phyloP scores from a whole-genome alignment of 2,113 vertebrate species.

The Neopipo cinnamomea region DNA sequence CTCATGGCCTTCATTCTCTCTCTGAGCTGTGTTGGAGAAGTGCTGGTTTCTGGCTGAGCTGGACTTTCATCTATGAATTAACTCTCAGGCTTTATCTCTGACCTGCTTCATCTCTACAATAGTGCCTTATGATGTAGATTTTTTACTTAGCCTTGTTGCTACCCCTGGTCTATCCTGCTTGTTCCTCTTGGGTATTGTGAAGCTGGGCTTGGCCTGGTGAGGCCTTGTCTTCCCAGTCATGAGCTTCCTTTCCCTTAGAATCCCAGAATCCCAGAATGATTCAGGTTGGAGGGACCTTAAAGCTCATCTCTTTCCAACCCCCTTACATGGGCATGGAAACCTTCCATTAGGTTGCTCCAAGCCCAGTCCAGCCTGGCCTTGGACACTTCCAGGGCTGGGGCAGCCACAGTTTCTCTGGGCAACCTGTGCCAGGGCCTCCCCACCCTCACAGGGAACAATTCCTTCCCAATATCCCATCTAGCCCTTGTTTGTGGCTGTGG shows the following conservation, averaged over 20 bases:
- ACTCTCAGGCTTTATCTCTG: background rate
- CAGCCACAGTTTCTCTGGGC: background rate
- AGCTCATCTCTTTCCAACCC: fast-evolving
- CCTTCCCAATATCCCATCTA: background rate
- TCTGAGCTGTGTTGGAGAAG: background rate
- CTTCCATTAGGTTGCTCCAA: fast-evolving
- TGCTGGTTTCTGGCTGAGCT: background rate
- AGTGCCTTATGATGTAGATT: too few relatives aligned
- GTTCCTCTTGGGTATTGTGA: background rate
- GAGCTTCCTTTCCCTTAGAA: background rate
- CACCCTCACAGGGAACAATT: background rate
- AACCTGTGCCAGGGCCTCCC: background rate
- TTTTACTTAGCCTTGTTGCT: background rate
- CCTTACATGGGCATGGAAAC: background rate
- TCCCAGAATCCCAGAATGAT: background rate
- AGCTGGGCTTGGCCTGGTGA: background rate
- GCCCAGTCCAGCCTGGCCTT: fast-evolving
- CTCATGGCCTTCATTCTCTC: background rate
- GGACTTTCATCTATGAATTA: background rate
- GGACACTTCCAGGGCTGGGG: background rate
- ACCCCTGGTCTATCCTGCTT: background rate
- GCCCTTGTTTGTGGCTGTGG: background rate
- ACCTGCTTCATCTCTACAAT: fast-evolving
- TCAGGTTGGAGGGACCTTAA: background rate
- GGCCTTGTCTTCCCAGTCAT: background rate